These are phyloP conservation scores for Gymnopithys bicolor DNA, from an alignment of 2,797 vertebrate genomes.

Conservation along the genomic window DNA sequence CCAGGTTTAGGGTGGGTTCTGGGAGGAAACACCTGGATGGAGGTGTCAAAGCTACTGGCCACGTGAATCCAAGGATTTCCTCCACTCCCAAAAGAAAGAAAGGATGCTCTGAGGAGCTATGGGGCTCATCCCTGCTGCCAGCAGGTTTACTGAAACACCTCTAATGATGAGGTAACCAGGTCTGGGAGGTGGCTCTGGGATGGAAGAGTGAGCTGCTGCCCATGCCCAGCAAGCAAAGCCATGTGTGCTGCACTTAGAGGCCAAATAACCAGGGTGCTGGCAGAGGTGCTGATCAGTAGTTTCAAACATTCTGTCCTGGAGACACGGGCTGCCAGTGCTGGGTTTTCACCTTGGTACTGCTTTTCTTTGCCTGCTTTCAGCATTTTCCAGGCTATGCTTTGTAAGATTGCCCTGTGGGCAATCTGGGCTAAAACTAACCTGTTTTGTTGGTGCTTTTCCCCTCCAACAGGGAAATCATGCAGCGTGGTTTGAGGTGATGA, in stretches of 20 bases:
- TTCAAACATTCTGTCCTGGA: not conserved
- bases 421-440: not conserved
- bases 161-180: not conserved
- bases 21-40: not conserved
- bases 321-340: not conserved
- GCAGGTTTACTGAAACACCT: not conserved
- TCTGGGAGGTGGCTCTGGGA: not conserved
- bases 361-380: not conserved
- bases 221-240: not conserved
- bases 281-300: not conserved
- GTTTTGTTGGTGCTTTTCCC: not conserved
- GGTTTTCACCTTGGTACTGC: not conserved
- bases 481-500: not conserved
- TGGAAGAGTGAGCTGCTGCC: not conserved
- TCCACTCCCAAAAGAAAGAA: not conserved
- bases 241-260: not conserved
- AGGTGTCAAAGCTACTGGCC: not conserved
- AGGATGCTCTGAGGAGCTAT: not conserved
- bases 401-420: not conserved
- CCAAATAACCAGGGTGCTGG: accelerated
- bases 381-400: not conserved
- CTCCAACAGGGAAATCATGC: not conserved
- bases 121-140: not conserved
- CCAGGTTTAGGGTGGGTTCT: not conserved
- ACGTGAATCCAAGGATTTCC: not conserved